phyloP scores from a whole-genome alignment of 37 sponge, comb jelly and placozoan genomes.

The Dysidea cf. avara region DNA sequence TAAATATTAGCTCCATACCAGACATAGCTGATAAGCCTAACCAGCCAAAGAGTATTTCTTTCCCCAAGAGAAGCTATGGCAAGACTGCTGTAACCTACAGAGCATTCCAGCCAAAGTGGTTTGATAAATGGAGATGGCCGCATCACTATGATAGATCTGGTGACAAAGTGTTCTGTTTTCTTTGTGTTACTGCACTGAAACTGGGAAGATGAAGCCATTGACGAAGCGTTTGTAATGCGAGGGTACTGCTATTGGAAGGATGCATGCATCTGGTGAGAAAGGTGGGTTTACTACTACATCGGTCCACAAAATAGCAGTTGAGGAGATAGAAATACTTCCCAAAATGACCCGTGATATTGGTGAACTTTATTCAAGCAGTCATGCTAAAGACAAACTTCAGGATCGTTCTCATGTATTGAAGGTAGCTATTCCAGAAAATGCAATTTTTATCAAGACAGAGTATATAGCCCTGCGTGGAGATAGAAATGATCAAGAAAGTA shows the following conservation, averaged over 20 bases:
- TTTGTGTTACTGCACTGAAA: slow-evolving; percentile 37
- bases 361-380: slow-evolving; percentile 37
- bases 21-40: no score
- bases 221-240: slow-evolving; percentile 59
- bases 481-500: slow-evolving; percentile 31
- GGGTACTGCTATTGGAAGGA: slow-evolving; percentile 80
- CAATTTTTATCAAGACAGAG: slow-evolving; percentile 22
- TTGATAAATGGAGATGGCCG: no score
- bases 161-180: slow-evolving; percentile 40
- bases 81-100: background rate
- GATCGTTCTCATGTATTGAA: slow-evolving; percentile 21
- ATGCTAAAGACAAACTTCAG: slow-evolving; percentile 35
- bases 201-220: slow-evolving; percentile 51
- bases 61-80: slow-evolving; percentile 12
- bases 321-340: slow-evolving; percentile 43
- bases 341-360: slow-evolving; percentile 42
- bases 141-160: slow-evolving; percentile 16
- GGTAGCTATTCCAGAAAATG: slow-evolving; percentile 6
- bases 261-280: slow-evolving; percentile 36
- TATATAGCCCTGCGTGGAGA: slow-evolving; percentile 33
- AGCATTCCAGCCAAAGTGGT: no score
- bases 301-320: slow-evolving; percentile 71
- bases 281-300: slow-evolving; percentile 67
- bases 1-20: no score
- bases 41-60: background rate